These are phyloP conservation scores for Zeuzera pyrina DNA, from an alignment of 2,888 invertebrate genomes.

Conservation along the genomic window DNA sequence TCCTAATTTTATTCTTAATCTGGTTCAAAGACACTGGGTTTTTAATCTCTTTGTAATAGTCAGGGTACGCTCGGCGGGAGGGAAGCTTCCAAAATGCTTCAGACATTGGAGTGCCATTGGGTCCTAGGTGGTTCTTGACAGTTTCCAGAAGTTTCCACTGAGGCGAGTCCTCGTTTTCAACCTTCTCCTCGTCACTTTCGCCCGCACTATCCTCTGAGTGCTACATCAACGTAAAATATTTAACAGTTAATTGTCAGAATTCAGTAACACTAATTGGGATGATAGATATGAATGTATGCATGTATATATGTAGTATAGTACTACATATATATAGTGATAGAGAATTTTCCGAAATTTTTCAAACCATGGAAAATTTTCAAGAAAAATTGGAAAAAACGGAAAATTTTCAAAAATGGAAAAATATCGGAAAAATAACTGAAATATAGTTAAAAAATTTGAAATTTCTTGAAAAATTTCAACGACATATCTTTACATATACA, in stretches of 20 bases:
- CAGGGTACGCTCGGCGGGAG: constrained; percentile 91
- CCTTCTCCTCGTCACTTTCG: constrained; percentile 78
- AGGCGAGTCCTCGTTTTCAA: constrained; percentile 79
- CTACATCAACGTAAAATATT: constrained; percentile 31
- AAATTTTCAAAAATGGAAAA: too few species aligned
- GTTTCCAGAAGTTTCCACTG: constrained; percentile 93
- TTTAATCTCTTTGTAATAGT: constrained; percentile 97
- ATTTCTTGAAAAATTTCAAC: too few species aligned
- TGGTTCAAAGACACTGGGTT: constrained; percentile 95
- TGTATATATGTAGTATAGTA: too few species aligned
- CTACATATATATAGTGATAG: too few species aligned
- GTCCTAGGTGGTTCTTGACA: constrained; percentile 72
- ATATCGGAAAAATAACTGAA: constrained; percentile 1
- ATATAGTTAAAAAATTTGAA: neutral
- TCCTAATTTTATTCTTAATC: constrained; percentile 88
- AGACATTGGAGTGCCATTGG: constrained; percentile 79
- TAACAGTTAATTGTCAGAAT: too few species aligned
- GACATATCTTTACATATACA: too few species aligned
- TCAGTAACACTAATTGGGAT: too few species aligned
- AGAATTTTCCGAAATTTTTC: too few species aligned
- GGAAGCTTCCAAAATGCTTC: constrained; percentile 96
- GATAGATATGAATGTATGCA: too few species aligned
- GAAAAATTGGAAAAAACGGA: too few species aligned
- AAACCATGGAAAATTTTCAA: too few species aligned
- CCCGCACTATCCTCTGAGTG: constrained; percentile 71